phyloP scores from a whole-genome alignment of 2,113 vertebrate genomes.

The Chamaetylas fuelleborni region DNA sequence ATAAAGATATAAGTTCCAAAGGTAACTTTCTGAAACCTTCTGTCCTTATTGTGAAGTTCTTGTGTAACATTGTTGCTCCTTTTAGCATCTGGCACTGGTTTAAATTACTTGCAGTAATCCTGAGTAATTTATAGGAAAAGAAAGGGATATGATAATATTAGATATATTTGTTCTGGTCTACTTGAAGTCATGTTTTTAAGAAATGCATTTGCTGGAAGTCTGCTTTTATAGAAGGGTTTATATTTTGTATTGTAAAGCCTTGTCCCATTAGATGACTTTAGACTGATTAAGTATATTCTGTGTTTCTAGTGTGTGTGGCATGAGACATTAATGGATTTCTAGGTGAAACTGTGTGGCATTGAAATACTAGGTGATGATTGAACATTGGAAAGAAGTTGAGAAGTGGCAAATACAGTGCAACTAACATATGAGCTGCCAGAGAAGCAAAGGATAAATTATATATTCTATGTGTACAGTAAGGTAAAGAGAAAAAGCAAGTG shows the following conservation, averaged over 20 bases:
- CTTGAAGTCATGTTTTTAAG: background rate
- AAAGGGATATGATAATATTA: background rate
- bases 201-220: background rate
- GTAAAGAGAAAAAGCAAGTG: background rate
- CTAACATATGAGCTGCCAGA: background rate
- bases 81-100: background rate
- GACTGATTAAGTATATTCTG: background rate
- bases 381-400: background rate
- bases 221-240: background rate
- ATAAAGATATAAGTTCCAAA: background rate
- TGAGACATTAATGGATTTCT: background rate
- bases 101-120: background rate
- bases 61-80: background rate
- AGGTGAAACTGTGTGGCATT: background rate
- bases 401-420: background rate
- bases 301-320: background rate
- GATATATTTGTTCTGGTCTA: background rate
- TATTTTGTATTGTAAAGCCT: background rate
- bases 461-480: background rate
- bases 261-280: background rate
- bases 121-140: background rate
- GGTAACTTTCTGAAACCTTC: background rate
- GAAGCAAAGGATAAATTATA: background rate
- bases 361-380: background rate
- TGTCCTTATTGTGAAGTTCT: background rate